phyloP scores from a whole-genome alignment of 2,797 vertebrate species.

The Gila robusta region DNA sequence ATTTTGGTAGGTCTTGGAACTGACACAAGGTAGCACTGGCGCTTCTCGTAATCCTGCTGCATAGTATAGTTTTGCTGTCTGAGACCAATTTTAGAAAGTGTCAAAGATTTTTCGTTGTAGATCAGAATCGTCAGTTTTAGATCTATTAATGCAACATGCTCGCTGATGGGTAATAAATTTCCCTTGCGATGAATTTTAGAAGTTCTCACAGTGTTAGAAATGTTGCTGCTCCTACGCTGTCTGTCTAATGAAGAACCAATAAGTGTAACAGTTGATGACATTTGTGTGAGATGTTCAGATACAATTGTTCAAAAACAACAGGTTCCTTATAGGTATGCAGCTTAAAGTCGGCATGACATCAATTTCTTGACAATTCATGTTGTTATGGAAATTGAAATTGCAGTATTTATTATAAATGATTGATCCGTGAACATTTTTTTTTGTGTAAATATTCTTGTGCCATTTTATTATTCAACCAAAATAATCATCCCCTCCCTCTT shows the following conservation, averaged over 20 bases:
- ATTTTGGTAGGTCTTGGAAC: not conserved
- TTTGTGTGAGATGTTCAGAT: not conserved
- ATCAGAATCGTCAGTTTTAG: not conserved
- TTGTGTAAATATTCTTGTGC: no score
- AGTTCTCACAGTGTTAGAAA: not conserved
- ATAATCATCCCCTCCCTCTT: no score
- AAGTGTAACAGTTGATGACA: not conserved
- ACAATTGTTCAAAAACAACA: not conserved
- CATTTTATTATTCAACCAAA: no score
- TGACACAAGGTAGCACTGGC: conserved; percentile 16
- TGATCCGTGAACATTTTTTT: no score
- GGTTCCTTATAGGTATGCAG: not conserved
- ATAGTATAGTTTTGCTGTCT: not conserved
- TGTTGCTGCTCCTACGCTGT: not conserved
- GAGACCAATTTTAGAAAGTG: not conserved
- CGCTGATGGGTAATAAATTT: no score
- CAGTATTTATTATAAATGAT: no score
- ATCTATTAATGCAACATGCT: not conserved
- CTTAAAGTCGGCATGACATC: not conserved
- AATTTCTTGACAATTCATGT: no score
- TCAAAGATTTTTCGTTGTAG: not conserved
- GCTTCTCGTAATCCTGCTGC: not conserved
- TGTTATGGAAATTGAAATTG: no score
- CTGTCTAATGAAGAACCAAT: not conserved
- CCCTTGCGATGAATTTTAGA: not conserved